These are phyloP conservation scores for Mythimna lalbum DNA, from an alignment of 2,888 invertebrate genomes.

Conservation along the genomic window DNA sequence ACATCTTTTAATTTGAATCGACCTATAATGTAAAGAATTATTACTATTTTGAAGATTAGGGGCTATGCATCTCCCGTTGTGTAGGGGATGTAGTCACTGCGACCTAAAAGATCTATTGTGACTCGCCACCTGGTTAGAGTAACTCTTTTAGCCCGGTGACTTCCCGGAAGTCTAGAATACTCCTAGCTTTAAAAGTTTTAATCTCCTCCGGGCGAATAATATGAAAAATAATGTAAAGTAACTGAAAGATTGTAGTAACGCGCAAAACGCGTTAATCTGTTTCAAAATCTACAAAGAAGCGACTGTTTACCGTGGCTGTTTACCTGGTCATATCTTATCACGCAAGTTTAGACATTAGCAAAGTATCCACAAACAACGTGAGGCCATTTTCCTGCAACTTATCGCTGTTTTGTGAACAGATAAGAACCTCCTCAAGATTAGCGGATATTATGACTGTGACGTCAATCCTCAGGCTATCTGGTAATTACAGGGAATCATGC, in stretches of 20 bases:
- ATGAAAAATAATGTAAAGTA: too few species aligned
- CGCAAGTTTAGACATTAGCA: slow-evolving; percentile 27
- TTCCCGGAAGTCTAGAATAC: too few species aligned
- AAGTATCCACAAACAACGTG: slow-evolving; percentile 47
- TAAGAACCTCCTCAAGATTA: slow-evolving; percentile 56
- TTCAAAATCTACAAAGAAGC: slow-evolving; percentile 21
- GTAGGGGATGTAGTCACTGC: too few species aligned
- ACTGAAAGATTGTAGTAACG: neutral
- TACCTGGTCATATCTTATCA: slow-evolving; percentile 57
- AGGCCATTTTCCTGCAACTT: slow-evolving; percentile 51
- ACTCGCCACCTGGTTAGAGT: too few species aligned
- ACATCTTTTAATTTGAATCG: too few species aligned
- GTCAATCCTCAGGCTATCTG: slow-evolving; percentile 36
- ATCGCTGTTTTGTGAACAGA: slow-evolving; percentile 42
- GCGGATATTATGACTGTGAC: slow-evolving; percentile 46
- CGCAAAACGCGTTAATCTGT: neutral
- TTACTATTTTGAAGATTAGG: too few species aligned
- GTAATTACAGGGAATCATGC: slow-evolving; percentile 35
- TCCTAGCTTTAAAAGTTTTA: too few species aligned
- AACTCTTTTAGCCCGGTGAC: too few species aligned
- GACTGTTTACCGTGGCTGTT: slow-evolving; percentile 37
- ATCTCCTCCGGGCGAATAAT: too few species aligned
- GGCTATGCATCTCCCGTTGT: too few species aligned
- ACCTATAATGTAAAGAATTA: too few species aligned
- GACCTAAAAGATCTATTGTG: too few species aligned